Evolutionary conservation across 2,888 invertebrate species (phyloP), one percentile per base, ranked within the genome.

Genomic region (Morpho achilles): DNA sequence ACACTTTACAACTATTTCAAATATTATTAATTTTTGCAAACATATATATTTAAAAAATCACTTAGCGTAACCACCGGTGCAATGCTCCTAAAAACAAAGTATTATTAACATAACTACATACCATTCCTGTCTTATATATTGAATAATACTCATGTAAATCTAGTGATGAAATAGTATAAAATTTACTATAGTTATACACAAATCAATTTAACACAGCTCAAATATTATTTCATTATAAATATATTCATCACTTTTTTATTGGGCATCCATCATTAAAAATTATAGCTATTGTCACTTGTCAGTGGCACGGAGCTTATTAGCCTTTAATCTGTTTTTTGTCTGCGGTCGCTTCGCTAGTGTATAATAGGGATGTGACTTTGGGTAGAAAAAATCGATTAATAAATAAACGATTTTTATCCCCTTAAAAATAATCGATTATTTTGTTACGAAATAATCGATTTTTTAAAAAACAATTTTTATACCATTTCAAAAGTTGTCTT

Each of bases 11-110:
- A 41, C 49, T n/a, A 6, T 39, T 41, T 49, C 9, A 39, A 8
- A 42, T 32, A 32, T 32, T 44, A 23, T 39, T 46, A 56, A 44
- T 39, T 42, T 58, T 40, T 40, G 46, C 23, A 51, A 49, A 7
- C 39, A 55, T 42, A 42, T 22, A 9, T 55, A 48, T 55, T 49
- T 53, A 59, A 57, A 58, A 62, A 55, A 56, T 61, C 57, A 67
- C 59, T 56, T 54, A 73, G 71, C 70, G 69, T 78, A 76, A 73
- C 80, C 78, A 84, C 85, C 84, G 85, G 84, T 82, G 75, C 71
- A 66, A 70, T 66, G 64, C 62, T 63, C 64, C 71, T 49, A 57
- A 56, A 56, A 53, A 45, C 48, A 46, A 44, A 44, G 41, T 22
- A 50, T 47, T 52, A 50, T 54, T 56, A 44, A 48, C 52, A 58